phyloP scores from a whole-genome alignment of 2,888 invertebrate genomes.

The Physocephala rufipes region DNA sequence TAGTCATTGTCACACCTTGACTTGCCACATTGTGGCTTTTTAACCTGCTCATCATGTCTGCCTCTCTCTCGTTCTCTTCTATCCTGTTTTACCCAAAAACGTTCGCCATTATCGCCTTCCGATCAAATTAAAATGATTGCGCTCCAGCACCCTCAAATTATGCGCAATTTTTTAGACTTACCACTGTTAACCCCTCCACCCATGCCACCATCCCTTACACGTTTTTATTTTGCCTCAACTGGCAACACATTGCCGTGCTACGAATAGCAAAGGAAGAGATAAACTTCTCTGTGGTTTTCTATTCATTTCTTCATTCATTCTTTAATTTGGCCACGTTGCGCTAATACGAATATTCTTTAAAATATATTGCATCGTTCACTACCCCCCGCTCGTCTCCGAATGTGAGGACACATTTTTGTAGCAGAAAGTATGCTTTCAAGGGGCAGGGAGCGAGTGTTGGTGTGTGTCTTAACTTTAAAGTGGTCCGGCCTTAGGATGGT shows the following conservation, averaged over 20 bases:
- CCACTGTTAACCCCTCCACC: not conserved
- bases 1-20: not conserved
- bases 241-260: not conserved
- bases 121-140: conserved; percentile 51
- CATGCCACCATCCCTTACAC: not conserved
- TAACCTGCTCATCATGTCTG: not conserved
- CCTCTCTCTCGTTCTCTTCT: too few species aligned
- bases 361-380: not conserved
- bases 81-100: too few species aligned
- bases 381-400: not conserved
- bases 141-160: conserved; percentile 48
- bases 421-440: not conserved
- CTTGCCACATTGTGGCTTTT: too few species aligned
- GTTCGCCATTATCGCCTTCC: conserved; percentile 42
- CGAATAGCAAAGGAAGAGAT: not conserved
- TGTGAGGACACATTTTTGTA: not conserved
- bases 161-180: conserved; percentile 32
- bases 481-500: conserved; percentile 1
- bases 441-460: not conserved
- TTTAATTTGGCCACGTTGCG: conserved; percentile 7
- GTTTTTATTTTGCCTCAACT: not conserved
- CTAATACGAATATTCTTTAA: not conserved
- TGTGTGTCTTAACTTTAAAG: conserved; percentile 29
- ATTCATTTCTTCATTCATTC: conserved; percentile 26
- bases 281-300: conserved; percentile 26